Evolutionary conservation across 2,113 vertebrate genomes (phyloP).

Genomic region (Chloebia gouldiae): DNA sequence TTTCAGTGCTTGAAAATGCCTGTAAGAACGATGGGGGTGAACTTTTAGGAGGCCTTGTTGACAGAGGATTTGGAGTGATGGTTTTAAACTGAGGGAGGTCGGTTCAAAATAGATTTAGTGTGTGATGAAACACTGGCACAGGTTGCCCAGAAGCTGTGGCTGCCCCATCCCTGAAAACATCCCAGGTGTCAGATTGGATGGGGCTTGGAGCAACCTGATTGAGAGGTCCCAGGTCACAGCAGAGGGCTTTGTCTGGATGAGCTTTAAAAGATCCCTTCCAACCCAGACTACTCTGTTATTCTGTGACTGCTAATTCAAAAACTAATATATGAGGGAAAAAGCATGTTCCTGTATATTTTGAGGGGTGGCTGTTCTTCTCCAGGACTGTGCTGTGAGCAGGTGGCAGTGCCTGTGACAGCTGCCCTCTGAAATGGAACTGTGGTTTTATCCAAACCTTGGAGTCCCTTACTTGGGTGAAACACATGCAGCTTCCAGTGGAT

Average conservation of each 20-base stretch:
- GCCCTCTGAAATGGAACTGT: background rate
- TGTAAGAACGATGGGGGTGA: background rate
- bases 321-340: background rate
- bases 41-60: background rate
- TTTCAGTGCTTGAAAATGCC: background rate
- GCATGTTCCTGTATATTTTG: background rate
- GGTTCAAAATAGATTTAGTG: background rate
- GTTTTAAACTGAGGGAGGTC: background rate
- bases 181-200: background rate
- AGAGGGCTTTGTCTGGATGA: background rate
- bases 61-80: background rate
- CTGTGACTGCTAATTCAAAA: background rate
- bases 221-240: background rate
- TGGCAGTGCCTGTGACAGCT: background rate
- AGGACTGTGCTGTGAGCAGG: background rate
- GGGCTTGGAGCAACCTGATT: background rate
- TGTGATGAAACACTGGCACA: background rate
- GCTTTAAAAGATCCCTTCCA: background rate
- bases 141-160: background rate
- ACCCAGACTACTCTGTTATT: background rate
- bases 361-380: background rate
- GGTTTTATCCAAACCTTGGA: background rate
- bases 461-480: background rate
- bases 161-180: background rate
- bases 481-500: background rate